phyloP scores from a whole-genome alignment of 2,797 vertebrate species.

The Channa striata region DNA sequence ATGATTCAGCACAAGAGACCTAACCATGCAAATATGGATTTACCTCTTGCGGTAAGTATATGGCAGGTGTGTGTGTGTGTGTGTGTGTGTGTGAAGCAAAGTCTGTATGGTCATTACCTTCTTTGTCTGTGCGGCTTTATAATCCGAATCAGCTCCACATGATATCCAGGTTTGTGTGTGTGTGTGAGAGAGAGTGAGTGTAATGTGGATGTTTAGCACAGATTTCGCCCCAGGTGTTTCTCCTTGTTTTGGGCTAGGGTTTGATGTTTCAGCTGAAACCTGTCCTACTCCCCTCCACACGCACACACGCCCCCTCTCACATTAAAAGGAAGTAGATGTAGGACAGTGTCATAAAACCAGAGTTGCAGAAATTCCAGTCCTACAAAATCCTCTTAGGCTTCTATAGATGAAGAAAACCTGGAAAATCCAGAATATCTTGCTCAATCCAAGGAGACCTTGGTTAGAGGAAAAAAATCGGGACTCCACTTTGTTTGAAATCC shows the following conservation, averaged over 20 bases:
- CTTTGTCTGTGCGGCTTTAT: conserved; percentile 80
- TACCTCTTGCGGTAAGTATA: conserved; percentile 22
- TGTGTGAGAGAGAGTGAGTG: conserved; percentile 30
- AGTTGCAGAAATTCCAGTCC: conserved; percentile 69
- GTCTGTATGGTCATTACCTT: conserved; percentile 69
- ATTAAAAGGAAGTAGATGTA: conserved; percentile 65
- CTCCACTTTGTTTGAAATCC: conserved; percentile 73
- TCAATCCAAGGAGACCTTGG: conserved; percentile 55
- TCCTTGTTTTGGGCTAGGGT: conserved; percentile 45
- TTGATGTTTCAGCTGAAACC: conserved; percentile 51
- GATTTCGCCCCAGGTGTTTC: conserved; percentile 71
- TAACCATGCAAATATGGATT: conserved; percentile 60
- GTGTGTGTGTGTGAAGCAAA: conserved; percentile 22
- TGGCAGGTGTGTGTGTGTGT: conserved; percentile 29
- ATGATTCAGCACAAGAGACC: conserved; percentile 71
- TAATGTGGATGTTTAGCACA: conserved; percentile 46
- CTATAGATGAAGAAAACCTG: conserved; percentile 69
- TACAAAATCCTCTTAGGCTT: conserved; percentile 73
- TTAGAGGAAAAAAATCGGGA: conserved; percentile 55
- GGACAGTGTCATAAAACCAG: conserved; percentile 63
- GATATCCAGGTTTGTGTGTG: conserved; percentile 71
- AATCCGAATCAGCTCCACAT: conserved; percentile 82
- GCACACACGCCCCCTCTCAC: conserved; percentile 44
- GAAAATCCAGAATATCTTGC: conserved; percentile 72
- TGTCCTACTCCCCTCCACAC: conserved; percentile 56